Conservation (phyloP, 2,888 invertebrate genomes). For the Volucella bombylans region DNA sequence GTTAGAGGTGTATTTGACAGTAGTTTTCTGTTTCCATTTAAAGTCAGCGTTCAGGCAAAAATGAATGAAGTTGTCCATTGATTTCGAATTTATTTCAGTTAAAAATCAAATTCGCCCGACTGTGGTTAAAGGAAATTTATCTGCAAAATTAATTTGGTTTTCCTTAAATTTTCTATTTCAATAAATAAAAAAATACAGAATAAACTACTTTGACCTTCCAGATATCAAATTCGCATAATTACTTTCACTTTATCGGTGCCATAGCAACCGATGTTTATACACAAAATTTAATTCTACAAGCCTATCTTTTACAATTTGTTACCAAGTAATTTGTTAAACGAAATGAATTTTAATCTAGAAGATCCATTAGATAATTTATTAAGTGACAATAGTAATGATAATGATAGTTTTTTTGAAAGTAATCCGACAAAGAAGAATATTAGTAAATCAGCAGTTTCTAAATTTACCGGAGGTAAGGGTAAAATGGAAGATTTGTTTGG, state of each 20-base stretch:
- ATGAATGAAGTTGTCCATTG: neutral
- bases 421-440: constrained; percentile 65
- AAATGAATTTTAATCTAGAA: constrained; percentile 85
- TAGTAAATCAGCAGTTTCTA: constrained; percentile 53
- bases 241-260: neutral
- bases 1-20: constrained; percentile 27
- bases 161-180: no score
- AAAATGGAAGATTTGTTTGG: constrained; percentile 82
- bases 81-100: no score
- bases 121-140: no score
- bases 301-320: neutral
- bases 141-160: no score
- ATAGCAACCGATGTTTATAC: constrained; percentile 58
- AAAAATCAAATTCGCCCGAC: no score
- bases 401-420: constrained; percentile 88
- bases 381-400: constrained; percentile 88
- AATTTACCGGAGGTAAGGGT: constrained; percentile 73
- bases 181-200: no score
- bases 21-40: constrained; percentile 33
- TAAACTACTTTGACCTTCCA: no score
- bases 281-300: constrained; percentile 21
- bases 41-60: constrained; percentile 24
- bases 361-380: constrained; percentile 86
- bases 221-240: neutral
- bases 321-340: constrained; percentile 1